A percentile compares a stretch with the other conserved stretches of the same genome.
Evolutionary conservation across 2,888 invertebrate genomes (phyloP).

Genomic region (Proisotoma minuta): DNA sequence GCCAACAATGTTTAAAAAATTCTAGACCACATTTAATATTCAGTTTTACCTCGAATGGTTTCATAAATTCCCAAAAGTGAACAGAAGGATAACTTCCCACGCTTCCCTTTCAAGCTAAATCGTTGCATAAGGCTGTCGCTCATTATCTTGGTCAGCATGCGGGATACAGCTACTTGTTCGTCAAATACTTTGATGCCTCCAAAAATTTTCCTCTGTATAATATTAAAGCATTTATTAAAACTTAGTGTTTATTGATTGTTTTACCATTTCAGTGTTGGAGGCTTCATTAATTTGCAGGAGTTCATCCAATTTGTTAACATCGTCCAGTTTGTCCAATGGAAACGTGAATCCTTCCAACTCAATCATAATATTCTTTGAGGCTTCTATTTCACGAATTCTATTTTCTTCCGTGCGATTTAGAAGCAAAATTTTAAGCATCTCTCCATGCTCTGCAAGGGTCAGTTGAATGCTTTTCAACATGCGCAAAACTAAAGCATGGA

Average conservation of each 20-base stretch:
- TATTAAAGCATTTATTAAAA: too few species aligned
- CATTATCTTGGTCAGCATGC: not conserved
- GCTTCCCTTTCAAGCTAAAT: not conserved
- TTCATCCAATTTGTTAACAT: not conserved
- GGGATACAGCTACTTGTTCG: not conserved
- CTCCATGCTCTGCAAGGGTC: not conserved
- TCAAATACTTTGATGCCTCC: not conserved
- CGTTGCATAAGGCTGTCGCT: not conserved
- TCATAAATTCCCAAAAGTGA: not conserved
- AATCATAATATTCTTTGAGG: not conserved
- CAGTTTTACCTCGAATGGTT: not conserved
- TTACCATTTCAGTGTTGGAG: not conserved
- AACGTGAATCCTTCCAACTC: not conserved
- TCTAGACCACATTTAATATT: not conserved
- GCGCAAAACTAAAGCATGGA: not conserved
- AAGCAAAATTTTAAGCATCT: not conserved
- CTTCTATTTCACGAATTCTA: too few species aligned
- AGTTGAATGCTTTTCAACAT: not conserved
- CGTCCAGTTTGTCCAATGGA: not conserved
- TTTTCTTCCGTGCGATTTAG: too few species aligned
- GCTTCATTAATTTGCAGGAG: not conserved
- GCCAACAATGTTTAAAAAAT: too few species aligned
- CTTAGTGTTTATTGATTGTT: too few species aligned
- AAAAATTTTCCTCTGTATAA: too few species aligned
- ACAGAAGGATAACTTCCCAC: not conserved